Evolutionary conservation across 1,140 invertebrate species (phyloP), one percentile per base, ranked within the genome.

Genomic region (Euglossa dilemma): DNA sequence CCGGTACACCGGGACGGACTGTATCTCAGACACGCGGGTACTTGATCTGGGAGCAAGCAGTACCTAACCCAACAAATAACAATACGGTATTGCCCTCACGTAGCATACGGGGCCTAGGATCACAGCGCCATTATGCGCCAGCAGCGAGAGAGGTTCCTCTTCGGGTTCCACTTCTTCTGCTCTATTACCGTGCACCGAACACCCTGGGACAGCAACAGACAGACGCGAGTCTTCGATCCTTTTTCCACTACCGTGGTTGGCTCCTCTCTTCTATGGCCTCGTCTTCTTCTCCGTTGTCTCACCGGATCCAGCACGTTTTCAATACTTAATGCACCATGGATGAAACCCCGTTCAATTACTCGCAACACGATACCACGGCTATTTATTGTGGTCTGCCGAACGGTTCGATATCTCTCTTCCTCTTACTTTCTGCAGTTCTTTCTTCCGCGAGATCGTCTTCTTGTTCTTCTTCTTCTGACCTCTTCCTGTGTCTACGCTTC

Each of bases 301-400:
- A 64, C 72, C 72, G 64, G 79, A 83, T 86, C 61, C 85, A 66
- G 77, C 86, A 85, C 86, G 89, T 90, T 92, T 92, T 92, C 91
- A 92, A 92, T 92, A 91, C 88, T 92, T 92, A 92, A 91, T 92
- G 85, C 86, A 87, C 84, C 87, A 89, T 85, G 87, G 87, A 92
- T 91, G 90, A 91, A 91, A 87, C 86, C 67, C 87, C 91, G 92
- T 92, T 92, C 91, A 91, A 93, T 92, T 93, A 92, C 91, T 92
- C 91, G 91, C 91, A 92, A 93, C 91, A 91, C 90, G 91, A 93
- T 93, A 93, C 86, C 91, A 85, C 88, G 87, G 91, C 89, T 92
- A 92, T 92, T 93, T 92, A 92, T 92, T 92, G 91, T 91, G 91
- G 91, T 93, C 88, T 91, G 90, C 90, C 88, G 85, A 69, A 92